Base-by-base conservation (phyloP, 2,888 invertebrate genomes). In the Ectobius pallidus region DNA sequence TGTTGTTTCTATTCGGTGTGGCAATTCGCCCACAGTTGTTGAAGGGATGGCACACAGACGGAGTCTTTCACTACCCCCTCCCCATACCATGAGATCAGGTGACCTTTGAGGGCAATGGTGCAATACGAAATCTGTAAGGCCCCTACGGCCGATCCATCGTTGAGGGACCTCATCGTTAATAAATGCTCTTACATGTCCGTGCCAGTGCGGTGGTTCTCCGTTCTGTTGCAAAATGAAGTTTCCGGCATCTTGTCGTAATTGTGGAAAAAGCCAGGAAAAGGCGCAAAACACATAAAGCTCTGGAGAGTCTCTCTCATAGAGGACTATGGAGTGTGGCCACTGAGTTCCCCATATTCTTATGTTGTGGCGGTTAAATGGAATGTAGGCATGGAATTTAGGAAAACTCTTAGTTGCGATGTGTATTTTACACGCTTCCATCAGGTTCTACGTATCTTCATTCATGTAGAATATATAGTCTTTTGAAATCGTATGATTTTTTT, bases 241-340 rank as follows among this genome's bases (percentile, higher is more conserved):
- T n/a, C n/a, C n/a, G n/a, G n/a, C n/a, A n/a, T 65, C 42, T 18
- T 65, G 44, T 34, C 27, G 65, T n/a, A 44, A 16, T 42, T 65
- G 27, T 42, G 42, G 3, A 1, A 44, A 44, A 16, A 65, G 22
- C 44, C 65, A 49, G 39, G 39, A 9, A 9, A 39, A 9, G 14
- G 39, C 39, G 39, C 39, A 39, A 14, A 39, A 39, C 39, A 39
- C 39, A 39, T 9, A 9, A 6, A 39, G 7, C 14, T 39, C 14
- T 9, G 39, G 39, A 14, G 39, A 39, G 39, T 39, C 39, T 6
- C 39, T 6, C 39, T 9, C 14, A 39, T 39, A 14, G 7, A 9
- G 7, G 7, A 14, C 39, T 6, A 9, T 9, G 39, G 39, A 6
- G 14, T 39, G 39, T 39, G 39, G 39, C 7, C 14, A 9, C 14